A percentile compares a stretch with the other conserved stretches of the same genome.
These are phyloP conservation scores for Clusia tigrina DNA, from an alignment of 2,888 invertebrate species.

Conservation along the genomic window DNA sequence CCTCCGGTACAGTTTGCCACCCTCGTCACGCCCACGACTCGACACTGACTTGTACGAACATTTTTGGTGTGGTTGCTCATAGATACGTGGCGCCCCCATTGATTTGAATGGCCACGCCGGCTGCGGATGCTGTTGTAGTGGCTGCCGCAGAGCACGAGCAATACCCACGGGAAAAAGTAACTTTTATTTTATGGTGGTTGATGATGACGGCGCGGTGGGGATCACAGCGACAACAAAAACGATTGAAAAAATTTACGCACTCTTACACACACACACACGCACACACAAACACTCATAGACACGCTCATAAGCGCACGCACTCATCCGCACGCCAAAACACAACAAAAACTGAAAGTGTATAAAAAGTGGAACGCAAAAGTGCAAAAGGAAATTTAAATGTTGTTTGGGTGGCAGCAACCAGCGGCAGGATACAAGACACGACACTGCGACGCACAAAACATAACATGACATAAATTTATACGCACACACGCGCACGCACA, in stretches of 20 bases:
- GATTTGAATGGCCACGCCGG: conserved; percentile 11
- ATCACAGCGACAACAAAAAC: conserved; percentile 42
- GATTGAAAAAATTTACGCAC: conserved; percentile 47
- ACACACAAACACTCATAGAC: not conserved
- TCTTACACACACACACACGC: not conserved
- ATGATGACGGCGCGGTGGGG: conserved; percentile 51
- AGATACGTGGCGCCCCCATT: conserved; percentile 6
- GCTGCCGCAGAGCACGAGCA: not conserved
- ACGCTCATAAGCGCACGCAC: not conserved
- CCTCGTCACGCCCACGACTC: not conserved
- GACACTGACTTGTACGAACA: not conserved
- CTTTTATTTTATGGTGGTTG: conserved; percentile 56
- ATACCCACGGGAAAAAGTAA: conserved; percentile 51
- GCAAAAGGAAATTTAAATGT: not conserved
- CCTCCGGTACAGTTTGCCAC: no score
- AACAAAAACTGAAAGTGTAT: not conserved
- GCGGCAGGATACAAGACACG: not conserved
- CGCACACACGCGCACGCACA: conserved; percentile 21
- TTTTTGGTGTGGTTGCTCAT: not conserved
- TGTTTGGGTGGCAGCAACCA: not conserved
- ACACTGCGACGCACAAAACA: not conserved
- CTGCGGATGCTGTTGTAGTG: not conserved
- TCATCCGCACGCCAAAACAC: not conserved
- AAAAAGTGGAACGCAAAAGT: conserved; percentile 2
- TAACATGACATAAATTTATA: conserved; percentile 25